Conservation (phyloP, 2,888 invertebrate genomes). For the Synanthedon tipuliformis region DNA sequence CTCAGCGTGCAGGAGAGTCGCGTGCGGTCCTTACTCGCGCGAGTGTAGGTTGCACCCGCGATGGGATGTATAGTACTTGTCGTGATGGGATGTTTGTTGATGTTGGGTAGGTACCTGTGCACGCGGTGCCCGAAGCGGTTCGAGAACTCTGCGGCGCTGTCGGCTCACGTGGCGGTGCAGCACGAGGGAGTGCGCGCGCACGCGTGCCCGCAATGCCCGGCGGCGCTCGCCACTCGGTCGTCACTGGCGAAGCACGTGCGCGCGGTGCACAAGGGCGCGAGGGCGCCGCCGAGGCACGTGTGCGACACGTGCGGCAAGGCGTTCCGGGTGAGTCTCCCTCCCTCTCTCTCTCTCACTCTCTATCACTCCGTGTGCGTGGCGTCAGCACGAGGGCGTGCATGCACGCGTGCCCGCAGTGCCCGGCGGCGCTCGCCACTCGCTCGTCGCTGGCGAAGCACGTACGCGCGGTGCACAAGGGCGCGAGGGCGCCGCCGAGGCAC, state of each 20-base stretch:
- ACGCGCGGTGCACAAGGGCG: conserved; percentile 28
- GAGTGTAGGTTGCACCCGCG: neutral
- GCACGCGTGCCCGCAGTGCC: conserved; percentile 47
- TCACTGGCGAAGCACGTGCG: conserved; percentile 28
- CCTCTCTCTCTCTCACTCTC: too few relatives aligned
- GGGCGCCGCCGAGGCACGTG: conserved; percentile 18
- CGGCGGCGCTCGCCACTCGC: conserved; percentile 41
- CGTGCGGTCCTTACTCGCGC: too few relatives aligned
- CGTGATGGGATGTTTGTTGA: neutral
- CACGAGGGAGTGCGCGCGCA: conserved; percentile 51
- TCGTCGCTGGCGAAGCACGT: conserved; percentile 28
- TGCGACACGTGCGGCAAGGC: conserved; percentile 36
- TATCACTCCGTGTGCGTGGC: conserved; percentile 6
- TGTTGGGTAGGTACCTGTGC: conserved; percentile 31
- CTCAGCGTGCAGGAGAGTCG: too few relatives aligned
- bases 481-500: conserved; percentile 18
- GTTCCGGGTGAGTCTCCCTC: conserved; percentile 30
- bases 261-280: conserved; percentile 27
- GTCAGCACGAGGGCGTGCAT: conserved; percentile 46
- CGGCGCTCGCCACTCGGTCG: conserved; percentile 35
- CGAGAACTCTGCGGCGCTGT: conserved; percentile 16
- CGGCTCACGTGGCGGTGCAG: conserved; percentile 31
- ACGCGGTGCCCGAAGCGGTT: conserved; percentile 35
- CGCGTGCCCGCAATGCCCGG: conserved; percentile 48
- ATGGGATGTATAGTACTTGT: too few relatives aligned